Percentiles rank a stretch among this genome's conserved stretches.
Conservation (phyloP, 2,888 invertebrate species). For the Napeogenes inachia region DNA sequence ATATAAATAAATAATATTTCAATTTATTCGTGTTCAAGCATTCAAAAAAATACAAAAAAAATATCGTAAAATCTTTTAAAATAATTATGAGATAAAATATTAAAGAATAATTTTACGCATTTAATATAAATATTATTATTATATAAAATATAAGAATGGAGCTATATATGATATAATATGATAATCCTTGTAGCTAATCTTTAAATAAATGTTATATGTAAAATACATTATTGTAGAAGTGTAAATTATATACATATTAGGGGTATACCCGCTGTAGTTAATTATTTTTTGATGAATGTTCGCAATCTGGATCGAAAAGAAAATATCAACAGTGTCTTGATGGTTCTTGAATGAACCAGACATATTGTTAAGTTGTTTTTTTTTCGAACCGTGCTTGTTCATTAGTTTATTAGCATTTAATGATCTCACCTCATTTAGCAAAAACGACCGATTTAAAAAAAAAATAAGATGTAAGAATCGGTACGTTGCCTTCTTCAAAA, state of each 20-base stretch:
- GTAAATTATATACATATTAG: slow-evolving; percentile 8
- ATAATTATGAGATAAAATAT: not conserved
- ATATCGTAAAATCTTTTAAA: not conserved
- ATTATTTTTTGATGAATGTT: slow-evolving; percentile 17
- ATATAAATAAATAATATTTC: not conserved
- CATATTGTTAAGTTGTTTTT: not conserved
- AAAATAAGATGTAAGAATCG: not conserved
- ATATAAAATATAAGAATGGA: slow-evolving; percentile 4
- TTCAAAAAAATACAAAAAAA: slow-evolving; percentile 4
- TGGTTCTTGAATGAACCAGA: not conserved
- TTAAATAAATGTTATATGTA: slow-evolving; percentile 12
- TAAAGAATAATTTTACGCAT: not conserved
- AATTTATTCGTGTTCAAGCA: slow-evolving; percentile 5
- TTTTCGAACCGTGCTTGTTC: not conserved
- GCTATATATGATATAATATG: slow-evolving; percentile 1
- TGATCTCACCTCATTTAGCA: slow-evolving; percentile 13
- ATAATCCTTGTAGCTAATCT: slow-evolving; percentile 2
- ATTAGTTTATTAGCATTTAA: slow-evolving; percentile 7
- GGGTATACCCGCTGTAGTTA: slow-evolving; percentile 12
- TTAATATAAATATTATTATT: not conserved
- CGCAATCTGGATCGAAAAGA: not conserved
- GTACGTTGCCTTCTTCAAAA: not conserved
- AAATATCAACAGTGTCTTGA: slow-evolving; percentile 7
- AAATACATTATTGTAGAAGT: not conserved
- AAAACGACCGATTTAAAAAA: not conserved